Base-by-base conservation (phyloP, 2,888 invertebrate genomes). In the Drosophila robusta region DNA sequence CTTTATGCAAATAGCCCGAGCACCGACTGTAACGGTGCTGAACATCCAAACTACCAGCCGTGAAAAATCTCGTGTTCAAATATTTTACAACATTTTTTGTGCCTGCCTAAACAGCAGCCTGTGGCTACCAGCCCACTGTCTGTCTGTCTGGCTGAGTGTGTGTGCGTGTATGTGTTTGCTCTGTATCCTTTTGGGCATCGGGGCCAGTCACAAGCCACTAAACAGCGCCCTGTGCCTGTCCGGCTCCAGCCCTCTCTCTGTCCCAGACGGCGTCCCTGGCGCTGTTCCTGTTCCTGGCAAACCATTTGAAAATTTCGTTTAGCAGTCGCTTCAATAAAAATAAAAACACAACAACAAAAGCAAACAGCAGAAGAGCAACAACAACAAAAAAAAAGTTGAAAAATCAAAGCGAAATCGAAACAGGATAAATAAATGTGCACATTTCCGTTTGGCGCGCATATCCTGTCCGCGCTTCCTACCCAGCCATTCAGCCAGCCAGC, bases 361-460 rank as follows among this genome's bases (percentile, higher is more conserved):
- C 51, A 51, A 44, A 9, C 29, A 29, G 8, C 3, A 9, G 3
- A 8, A 63, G 45, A 56, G 70, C 55, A 36, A 46, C 45, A 9
- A 56, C 24, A 51, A 51, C 44, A 8, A 55, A 61, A 50, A 66
- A 69, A 73, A 65, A 42, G 64, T 60, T 65, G 51, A 75, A 83
- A 89, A 89, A 87, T 89, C 86, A 89, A 87, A 85, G 79, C 87
- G 76, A 89, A 85, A 85, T 85, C 88, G 89, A 86, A 84, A 86
- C 85, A 88, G 89, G 89, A 86, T 89, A 86, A 86, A 86, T 86
- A 86, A 86, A 89, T 86, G 89, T 89, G 89, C 89, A 86, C 89
- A 89, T 89, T 89, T 86, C 86, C 86, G 89, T 71, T 76, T 76
- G 78, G 74, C 70, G 83, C 78, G 87, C 87, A 86, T 86, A 82